Evolutionary conservation across 2,113 vertebrate species (phyloP).

Genomic region (Halichoeres trimaculatus): DNA sequence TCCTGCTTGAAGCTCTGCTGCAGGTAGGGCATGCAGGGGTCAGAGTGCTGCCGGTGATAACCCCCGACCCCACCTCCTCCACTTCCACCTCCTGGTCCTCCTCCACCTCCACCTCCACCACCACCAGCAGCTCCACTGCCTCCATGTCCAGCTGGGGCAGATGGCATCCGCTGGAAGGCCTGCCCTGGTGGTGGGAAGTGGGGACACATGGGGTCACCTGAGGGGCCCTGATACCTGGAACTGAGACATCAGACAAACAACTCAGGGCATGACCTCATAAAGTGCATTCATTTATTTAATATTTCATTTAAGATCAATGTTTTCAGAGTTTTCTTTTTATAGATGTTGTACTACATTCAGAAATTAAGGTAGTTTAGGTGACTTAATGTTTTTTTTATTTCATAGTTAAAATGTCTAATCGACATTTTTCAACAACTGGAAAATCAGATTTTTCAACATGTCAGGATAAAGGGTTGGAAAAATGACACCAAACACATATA

Average conservation of each 20-base stretch:
- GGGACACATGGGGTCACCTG: slow-evolving; percentile 85
- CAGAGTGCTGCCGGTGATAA: slow-evolving; percentile 87
- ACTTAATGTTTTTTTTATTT: too few relatives aligned
- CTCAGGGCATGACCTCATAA: background rate
- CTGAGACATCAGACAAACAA: slow-evolving; percentile 59
- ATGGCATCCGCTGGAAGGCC: slow-evolving; percentile 85
- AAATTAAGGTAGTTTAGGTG: too few relatives aligned
- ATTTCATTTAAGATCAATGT: too few relatives aligned
- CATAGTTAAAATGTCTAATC: too few relatives aligned
- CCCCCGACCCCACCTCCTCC: slow-evolving; percentile 37
- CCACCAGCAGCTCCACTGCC: slow-evolving; percentile 46
- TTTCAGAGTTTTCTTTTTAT: too few relatives aligned
- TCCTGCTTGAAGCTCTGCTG: slow-evolving; percentile 95
- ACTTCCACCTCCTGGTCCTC: slow-evolving; percentile 20
- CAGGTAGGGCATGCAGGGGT: slow-evolving; percentile 89
- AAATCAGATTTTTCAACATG: too few relatives aligned
- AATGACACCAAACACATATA: too few relatives aligned
- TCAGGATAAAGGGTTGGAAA: too few relatives aligned
- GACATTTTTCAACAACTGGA: too few relatives aligned
- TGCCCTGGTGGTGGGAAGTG: slow-evolving; percentile 86
- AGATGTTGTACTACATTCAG: too few relatives aligned
- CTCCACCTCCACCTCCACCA: slow-evolving; percentile 45
- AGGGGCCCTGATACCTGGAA: slow-evolving; percentile 85
- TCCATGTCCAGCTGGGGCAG: slow-evolving; percentile 69
- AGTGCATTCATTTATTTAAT: too few relatives aligned